Evolutionary conservation across 2,888 invertebrate species (phyloP), one percentile per base, ranked within the genome.

Genomic region (Synanthedon vespiformis): DNA sequence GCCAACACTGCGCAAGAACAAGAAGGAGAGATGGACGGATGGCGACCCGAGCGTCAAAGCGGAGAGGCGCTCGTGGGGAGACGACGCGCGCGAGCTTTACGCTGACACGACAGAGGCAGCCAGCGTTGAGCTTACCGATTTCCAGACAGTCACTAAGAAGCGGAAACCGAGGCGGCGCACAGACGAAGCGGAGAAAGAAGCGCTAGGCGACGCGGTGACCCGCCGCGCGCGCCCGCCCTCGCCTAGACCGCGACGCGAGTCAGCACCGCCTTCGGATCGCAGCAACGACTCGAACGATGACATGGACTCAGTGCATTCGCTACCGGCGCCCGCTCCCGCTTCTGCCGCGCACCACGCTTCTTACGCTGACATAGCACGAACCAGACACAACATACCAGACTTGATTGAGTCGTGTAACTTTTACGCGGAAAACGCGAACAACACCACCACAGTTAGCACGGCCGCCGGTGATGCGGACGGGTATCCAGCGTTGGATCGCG

Each of bases 251-350:
- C 83, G 90, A 60, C 88, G 92, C 63, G 92, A 91, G 80, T 93
- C 92, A n/a, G 92, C 94, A 18, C 95, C 95, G 53, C 94, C 94
- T 57, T 93, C 92, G 65, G 95, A 95, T 68, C 94, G 94, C 79
- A 93, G 93, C 58, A 89, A 88, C 72, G 94, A 94, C 74, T 94
- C 95, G 63, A 94, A 93, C 70, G 90, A 90, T 72, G 94, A 94
- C 78, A 89, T 92, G 67, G 95, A 95, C 72, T 95, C 95, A 13
- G 94, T 95, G 61, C 94, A 95, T 82, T 95, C 95, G 61, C 87
- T 95, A 68, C 62, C 56, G 51, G 49, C 52, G 48, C 55, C 50
- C 59, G 55, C 58, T 60, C 60, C 54, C 51, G 60, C 57, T 60
- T 58, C 58, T 61, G 52, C 77, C 62, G 58, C 67, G 60, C 63